Conservation (phyloP, 2,797 vertebrate species). For the Myripristis murdjan region DNA sequence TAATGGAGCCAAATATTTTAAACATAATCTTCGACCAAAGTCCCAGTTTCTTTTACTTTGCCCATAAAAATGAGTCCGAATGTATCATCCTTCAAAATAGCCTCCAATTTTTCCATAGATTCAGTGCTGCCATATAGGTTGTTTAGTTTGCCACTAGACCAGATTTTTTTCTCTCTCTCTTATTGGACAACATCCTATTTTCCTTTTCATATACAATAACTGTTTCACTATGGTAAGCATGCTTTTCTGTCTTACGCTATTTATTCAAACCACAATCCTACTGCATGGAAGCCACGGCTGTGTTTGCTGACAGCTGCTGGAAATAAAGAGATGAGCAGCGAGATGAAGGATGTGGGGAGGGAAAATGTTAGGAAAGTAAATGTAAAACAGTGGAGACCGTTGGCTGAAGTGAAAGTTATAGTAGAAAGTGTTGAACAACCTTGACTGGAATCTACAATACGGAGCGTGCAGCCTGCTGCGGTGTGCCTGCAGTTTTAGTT, state of each 20-base stretch:
- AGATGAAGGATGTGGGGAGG: background rate
- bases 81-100: conserved; percentile 9
- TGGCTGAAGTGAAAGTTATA: background rate
- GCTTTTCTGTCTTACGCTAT: background rate
- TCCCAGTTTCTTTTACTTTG: background rate
- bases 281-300: background rate
- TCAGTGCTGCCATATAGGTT: background rate
- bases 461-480: too few relatives aligned
- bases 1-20: background rate
- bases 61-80: conserved; percentile 6
- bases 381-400: background rate
- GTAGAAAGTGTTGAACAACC: background rate
- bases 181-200: conserved; percentile 23
- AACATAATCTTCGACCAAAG: background rate
- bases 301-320: conserved; percentile 1
- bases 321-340: background rate
- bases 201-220: conserved; percentile 12
- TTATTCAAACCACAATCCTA: background rate
- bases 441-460: background rate
- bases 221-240: conserved; percentile 2
- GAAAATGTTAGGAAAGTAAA: too few relatives aligned
- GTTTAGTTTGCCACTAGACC: conserved; percentile 16
- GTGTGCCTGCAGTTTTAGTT: background rate
- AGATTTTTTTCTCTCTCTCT: conserved; percentile 11
- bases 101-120: conserved; percentile 13